phyloP scores from a whole-genome alignment of 2,888 invertebrate species.

The Tiliacea aurago region DNA sequence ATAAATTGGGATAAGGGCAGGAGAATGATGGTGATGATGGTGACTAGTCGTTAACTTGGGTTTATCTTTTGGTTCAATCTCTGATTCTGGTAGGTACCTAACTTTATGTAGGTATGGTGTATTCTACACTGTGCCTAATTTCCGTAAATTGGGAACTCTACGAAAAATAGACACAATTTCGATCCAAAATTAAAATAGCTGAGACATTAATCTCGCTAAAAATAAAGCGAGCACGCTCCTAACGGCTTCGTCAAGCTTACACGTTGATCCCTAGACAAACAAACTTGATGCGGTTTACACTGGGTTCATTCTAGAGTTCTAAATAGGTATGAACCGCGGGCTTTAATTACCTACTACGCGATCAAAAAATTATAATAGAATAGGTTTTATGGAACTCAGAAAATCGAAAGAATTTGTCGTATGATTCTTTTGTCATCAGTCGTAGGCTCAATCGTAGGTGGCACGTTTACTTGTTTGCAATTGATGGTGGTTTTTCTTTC shows the following conservation, averaged over 20 bases:
- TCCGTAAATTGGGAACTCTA: background rate
- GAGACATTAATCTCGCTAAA: conserved; percentile 48
- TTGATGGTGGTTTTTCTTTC: background rate
- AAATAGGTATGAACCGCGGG: background rate
- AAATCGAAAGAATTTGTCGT: background rate
- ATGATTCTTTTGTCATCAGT: background rate
- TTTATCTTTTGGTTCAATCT: background rate
- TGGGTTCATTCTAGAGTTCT: conserved; percentile 13
- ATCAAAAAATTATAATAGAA: background rate
- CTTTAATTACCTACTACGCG: background rate
- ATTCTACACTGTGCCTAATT: background rate
- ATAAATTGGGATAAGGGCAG: no score
- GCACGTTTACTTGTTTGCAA: background rate
- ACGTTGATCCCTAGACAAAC: conserved; percentile 60
- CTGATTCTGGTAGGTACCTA: no score
- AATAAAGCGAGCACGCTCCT: conserved; percentile 63
- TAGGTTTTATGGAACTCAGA: background rate
- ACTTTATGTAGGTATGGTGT: background rate
- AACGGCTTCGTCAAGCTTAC: conserved; percentile 55
- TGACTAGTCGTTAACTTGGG: background rate
- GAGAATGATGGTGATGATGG: no score
- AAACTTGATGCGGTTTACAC: conserved; percentile 41
- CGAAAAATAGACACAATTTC: conserved; percentile 6
- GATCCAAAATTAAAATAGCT: conserved; percentile 22
- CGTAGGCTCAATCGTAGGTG: no score